phyloP scores from a whole-genome alignment of 1,140 invertebrate genomes.

The Pteromalus puparum region DNA sequence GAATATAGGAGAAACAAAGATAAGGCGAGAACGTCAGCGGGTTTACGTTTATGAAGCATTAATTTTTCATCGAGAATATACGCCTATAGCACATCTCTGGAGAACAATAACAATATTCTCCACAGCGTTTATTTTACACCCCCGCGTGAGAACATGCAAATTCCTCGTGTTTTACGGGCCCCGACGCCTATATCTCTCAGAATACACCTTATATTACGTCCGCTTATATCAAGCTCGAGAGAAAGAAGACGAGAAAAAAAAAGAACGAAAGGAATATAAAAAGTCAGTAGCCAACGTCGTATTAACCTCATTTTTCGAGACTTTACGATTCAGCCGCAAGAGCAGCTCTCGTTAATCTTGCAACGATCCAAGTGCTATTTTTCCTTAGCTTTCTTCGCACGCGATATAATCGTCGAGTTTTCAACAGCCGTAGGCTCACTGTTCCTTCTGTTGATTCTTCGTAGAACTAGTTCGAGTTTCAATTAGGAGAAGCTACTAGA shows the following conservation, averaged over 20 bases:
- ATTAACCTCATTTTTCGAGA: background rate
- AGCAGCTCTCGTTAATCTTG: background rate
- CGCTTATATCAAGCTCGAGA: background rate
- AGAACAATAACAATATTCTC: background rate
- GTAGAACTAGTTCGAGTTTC: too few relatives aligned
- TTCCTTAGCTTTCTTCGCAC: background rate
- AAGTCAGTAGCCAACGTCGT: background rate
- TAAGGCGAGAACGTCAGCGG: too few relatives aligned
- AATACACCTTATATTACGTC: background rate
- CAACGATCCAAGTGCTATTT: background rate
- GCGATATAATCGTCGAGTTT: too few relatives aligned
- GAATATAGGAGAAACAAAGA: too few relatives aligned
- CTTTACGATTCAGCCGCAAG: background rate
- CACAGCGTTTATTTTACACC: background rate
- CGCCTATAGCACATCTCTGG: background rate
- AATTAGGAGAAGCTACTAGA: too few relatives aligned
- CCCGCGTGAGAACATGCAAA: background rate
- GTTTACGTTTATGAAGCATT: background rate
- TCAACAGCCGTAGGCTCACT: too few relatives aligned
- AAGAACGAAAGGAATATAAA: background rate
- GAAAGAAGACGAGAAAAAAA: background rate
- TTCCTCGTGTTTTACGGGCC: background rate
- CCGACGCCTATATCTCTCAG: background rate
- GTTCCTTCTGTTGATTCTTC: too few relatives aligned
- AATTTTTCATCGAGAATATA: conserved; percentile 1